These are phyloP conservation scores for Suricata suricatta DNA, from an alignment of 2,113 vertebrate genomes.

Conservation along the genomic window DNA sequence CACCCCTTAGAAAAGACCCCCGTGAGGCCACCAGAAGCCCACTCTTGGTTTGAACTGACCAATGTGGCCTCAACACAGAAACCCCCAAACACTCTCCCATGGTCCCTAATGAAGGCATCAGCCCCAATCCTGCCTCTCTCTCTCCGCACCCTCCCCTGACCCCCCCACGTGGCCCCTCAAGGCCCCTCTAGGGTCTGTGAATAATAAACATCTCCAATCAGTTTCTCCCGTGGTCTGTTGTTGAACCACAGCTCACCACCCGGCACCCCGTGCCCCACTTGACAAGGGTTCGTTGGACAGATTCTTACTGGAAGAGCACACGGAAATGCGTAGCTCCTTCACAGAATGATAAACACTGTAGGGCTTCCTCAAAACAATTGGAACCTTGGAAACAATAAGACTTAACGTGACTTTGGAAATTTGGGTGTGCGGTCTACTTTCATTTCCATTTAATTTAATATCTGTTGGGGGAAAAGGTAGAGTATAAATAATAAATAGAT, in stretches of 20 bases:
- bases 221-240: neutral
- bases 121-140: neutral
- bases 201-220: fast-evolving
- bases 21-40: neutral
- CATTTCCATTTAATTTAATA: neutral
- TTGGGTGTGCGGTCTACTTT: neutral
- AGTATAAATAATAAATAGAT: neutral
- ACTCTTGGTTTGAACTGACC: neutral
- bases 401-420: neutral
- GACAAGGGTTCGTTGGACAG: neutral
- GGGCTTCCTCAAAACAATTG: neutral
- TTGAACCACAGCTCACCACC: neutral
- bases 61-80: neutral
- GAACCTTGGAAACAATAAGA: neutral
- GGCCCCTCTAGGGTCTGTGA: neutral
- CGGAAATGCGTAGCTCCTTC: neutral
- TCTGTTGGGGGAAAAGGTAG: neutral
- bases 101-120: neutral
- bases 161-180: neutral
- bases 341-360: neutral
- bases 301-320: neutral
- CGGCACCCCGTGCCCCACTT: neutral
- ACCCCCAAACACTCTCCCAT: neutral
- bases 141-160: neutral
- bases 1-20: neutral